These are phyloP conservation scores for Dreissena polymorpha DNA, from an alignment of 1,140 invertebrate genomes.

Conservation along the genomic window DNA sequence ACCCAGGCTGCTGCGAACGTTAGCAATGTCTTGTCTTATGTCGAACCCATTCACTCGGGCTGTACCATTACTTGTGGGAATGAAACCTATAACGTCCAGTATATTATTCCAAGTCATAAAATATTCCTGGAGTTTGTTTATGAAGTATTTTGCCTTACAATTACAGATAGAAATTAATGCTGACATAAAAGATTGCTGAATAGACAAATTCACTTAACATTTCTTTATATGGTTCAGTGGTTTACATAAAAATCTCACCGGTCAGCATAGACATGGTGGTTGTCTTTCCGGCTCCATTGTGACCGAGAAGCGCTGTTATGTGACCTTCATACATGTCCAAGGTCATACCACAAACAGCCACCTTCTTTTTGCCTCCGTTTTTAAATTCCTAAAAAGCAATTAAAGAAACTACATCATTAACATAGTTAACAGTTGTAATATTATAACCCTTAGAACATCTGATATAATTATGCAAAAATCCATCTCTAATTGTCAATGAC, in stretches of 20 bases:
- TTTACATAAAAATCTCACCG: conserved; percentile 78
- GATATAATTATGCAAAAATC: neutral
- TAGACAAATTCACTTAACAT: too few species aligned
- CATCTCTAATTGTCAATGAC: neutral
- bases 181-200: neutral
- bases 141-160: too few species aligned
- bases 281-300: conserved; percentile 88
- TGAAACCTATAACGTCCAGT: conserved; percentile 82
- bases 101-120: neutral
- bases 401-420: neutral
- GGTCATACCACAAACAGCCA: conserved; percentile 75
- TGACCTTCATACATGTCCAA: conserved; percentile 80
- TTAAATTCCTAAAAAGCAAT: conserved; percentile 61
- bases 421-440: neutral
- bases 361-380: conserved; percentile 61
- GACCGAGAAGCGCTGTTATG: conserved; percentile 80
- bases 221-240: too few species aligned
- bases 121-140: neutral
- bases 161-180: neutral
- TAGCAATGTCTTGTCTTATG: conserved; percentile 80
- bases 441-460: neutral
- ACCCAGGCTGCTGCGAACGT: conserved; percentile 87
- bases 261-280: conserved; percentile 86
- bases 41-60: conserved; percentile 86
- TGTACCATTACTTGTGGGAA: conserved; percentile 85